phyloP scores from a whole-genome alignment of 1,140 invertebrate species.

The Zaprionus gabonicus region DNA sequence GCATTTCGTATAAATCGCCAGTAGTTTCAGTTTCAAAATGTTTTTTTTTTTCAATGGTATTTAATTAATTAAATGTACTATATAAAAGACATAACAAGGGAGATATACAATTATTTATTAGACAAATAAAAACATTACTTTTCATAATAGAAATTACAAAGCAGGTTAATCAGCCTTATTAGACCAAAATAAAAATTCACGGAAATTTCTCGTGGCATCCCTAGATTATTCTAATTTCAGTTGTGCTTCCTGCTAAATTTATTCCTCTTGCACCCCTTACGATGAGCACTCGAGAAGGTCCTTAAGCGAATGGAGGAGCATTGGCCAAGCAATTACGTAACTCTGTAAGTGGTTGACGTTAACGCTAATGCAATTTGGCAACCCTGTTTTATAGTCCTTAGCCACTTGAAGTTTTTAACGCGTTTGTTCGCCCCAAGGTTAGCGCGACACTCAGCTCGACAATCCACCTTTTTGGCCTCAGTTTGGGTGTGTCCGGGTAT shows the following conservation, averaged over 20 bases:
- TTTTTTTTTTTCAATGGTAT: not conserved
- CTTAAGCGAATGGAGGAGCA: constrained; percentile 16
- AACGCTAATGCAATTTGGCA: constrained; percentile 51
- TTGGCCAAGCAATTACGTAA: constrained; percentile 55
- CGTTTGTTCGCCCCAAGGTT: constrained; percentile 50
- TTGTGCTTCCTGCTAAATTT: not conserved
- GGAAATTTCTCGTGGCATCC: not conserved
- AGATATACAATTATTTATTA: too few relatives aligned
- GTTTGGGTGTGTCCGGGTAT: not conserved
- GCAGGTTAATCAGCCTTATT: too few relatives aligned
- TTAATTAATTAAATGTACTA: not conserved
- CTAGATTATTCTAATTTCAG: not conserved
- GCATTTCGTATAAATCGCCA: not conserved
- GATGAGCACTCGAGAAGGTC: not conserved
- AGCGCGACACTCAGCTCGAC: constrained; percentile 41
- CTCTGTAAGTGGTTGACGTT: constrained; percentile 46
- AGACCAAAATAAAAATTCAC: not conserved
- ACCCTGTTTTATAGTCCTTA: constrained; percentile 47
- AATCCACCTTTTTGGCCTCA: constrained; percentile 49
- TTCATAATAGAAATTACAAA: too few relatives aligned
- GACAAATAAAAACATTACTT: too few relatives aligned
- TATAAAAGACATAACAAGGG: not conserved
- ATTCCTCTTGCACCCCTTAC: not conserved
- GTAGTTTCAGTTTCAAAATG: too few relatives aligned
- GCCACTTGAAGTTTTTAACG: constrained; percentile 57